Evolutionary conservation across 2,888 invertebrate genomes (phyloP), one percentile per base, ranked within the genome.

Genomic region (Cordylochernes scorpioides): DNA sequence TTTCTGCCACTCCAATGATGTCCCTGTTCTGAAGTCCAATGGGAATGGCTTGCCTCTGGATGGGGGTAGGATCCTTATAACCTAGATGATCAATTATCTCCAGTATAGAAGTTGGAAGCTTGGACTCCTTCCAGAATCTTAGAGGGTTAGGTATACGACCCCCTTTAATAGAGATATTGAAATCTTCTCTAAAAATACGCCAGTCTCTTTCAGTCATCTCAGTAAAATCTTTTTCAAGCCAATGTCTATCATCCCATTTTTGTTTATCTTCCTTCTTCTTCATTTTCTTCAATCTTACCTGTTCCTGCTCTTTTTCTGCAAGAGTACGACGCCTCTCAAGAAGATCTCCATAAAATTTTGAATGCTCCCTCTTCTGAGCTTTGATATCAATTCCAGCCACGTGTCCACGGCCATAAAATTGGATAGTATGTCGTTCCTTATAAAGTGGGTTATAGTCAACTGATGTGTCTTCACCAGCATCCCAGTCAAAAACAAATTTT

Each of bases 401-500:
- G 51, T 94, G 84, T 7, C 97, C 97, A 35, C 97, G 63, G 0
- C 97, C 97, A 59, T 77, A 99, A 53, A 99, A 91, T 56, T 91
- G 88, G 4, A 86, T 78, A 18, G 41, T 41, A 57, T 97, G 94
- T 27, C 77, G 64, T 44, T 91, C 84, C 53, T 91, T 94, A 49
- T 97, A 99, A 14, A 99, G 59, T 35, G 71, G 68, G 54, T 97
- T 97, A 49, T 97, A 99, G 59, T 99, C 97, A 37, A 73, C 71
- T 3, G 88, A 84, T 0, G 97, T 99, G 48, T 99, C 97, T 55
- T 99, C 97, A 1, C 78, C 74, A 1, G 86, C 88, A 58, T 99
- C 97, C 97, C 97, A 99, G 55, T 99, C 97, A 54, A 99, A 99
- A 0, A 99, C 94, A 60, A 99, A 99, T 57, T 99, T 99, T 10